Base-by-base conservation (phyloP, 2,113 vertebrate species). In the Campylomormyrus tamandua region DNA sequence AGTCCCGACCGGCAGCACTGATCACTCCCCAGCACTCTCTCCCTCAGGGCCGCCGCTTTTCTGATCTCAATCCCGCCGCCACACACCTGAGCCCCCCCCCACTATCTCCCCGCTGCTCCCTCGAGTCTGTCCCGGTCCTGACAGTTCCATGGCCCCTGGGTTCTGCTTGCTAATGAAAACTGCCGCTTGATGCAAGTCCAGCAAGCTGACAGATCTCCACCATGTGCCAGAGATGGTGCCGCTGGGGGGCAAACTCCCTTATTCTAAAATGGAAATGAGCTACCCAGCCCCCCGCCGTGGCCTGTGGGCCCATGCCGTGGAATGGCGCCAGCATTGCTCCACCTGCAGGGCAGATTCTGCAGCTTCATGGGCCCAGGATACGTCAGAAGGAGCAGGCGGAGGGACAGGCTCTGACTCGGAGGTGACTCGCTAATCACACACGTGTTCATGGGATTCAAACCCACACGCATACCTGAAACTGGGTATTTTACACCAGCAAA, bases 191-290 rank as follows among this genome's bases (percentile, higher is more conserved):
- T 94, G 90, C 88, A 85, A 45, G 85, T 94, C 94, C 93, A 94
- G 92, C 91, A 88, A 24, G 87, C 91, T 90, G 90, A 91, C 53
- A 70, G 89, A 90, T 89, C 56, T 90, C 93, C 91, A 91, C 89
- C 93, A 92, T 92, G 88, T 92, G 88, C 93, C 92, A 92, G 42
- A 87, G 90, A 87, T 83, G 53, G 80, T 19, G 48, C 46, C 19
- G 90, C 92, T 91, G 90, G 90, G 90, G 92, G 94, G 93, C 83
- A 93, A 84, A 24, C 88, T 39, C 70, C 50, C 84, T 87, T 89
- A 94, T 46, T 77, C 93, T 95, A 94, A 95, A 93, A 95, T 94
- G 93, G 91, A 94, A 94, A 95, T 93, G 39, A 92, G 88, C 2
- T 80, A 66, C 3, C 88, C 87, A 66, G 88, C 90, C 10, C 88